Base-by-base conservation (phyloP, 2,113 vertebrate species). In the Archocentrus centrarchus region DNA sequence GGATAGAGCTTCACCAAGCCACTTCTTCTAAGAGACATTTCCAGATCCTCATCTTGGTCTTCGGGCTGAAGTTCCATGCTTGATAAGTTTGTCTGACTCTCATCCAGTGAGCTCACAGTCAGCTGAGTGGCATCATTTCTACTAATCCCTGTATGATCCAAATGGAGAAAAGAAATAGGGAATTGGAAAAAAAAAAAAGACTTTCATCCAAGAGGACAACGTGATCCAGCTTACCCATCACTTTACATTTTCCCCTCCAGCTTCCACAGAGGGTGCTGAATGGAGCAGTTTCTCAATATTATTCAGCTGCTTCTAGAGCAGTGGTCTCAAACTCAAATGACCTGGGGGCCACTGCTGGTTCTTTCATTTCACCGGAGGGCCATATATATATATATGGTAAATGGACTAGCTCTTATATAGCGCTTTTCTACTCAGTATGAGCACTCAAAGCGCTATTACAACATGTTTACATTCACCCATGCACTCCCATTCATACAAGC, bases 1-100 rank as follows among this genome's bases (percentile, higher is more conserved):
- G 96, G 94, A 89, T 96, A 96, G 53, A 95, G 82, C 13, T 95
- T 94, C 53, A 88, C 60, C 11, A 94, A 80, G 37, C 88, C 84
- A 2, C 92, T 82, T 79, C 88, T 93, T 27, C 68, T 93, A 22
- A 96, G 83, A 11, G 89, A 90, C 84, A 79, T 89, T 63, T 96
- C 94, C 81, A 96, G 92, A 10, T 91, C 90, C 35, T 91, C 86
- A 14, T 95, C 93, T 10, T 89, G 66, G 27, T 96, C 92, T 73
- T 95, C 93, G 0, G 92, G 93, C 78, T 91, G 92, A 44, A 86
- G 11, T 1, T 80, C 57, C 0, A 5, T 11, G 10, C 57, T 68
- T 50, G 70, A 87, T 6, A 85, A 1, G 75, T 2, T 79, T 58
- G 50, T 80, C 27, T 20, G 59, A 32, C 83, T 90, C 37, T 82